These are phyloP conservation scores for Anguilla japonica DNA, from an alignment of 2,113 vertebrate species.

Conservation along the genomic window DNA sequence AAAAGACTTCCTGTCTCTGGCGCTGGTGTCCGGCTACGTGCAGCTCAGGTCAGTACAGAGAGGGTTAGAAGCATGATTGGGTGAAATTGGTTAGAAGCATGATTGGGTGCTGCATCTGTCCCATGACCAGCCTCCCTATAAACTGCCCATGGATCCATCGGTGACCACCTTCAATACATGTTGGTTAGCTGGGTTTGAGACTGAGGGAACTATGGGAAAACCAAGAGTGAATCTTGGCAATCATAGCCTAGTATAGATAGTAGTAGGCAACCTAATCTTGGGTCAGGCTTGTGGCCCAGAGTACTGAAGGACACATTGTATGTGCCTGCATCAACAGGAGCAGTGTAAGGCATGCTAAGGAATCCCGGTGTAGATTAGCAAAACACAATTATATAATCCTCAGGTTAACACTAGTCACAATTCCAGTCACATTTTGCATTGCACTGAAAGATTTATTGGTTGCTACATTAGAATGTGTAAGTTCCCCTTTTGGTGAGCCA, in stretches of 20 bases:
- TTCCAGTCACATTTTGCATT: not conserved
- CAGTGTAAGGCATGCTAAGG: not conserved
- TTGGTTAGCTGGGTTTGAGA: not conserved
- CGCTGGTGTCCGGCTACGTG: slow-evolving; percentile 77
- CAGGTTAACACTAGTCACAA: not conserved
- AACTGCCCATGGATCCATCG: not conserved
- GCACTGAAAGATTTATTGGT: not conserved
- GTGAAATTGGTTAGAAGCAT: slow-evolving; percentile 1
- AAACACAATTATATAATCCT: not conserved
- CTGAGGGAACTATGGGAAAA: not conserved
- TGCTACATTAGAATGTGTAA: not conserved
- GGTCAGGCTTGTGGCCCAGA: not conserved
- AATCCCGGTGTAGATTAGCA: not conserved
- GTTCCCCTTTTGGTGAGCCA: too few relatives aligned
- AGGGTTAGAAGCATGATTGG: slow-evolving; percentile 6
- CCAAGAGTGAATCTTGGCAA: not conserved
- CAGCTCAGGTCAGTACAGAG: slow-evolving; percentile 79
- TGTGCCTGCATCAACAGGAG: not conserved
- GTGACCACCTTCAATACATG: not conserved
- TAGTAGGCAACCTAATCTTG: not conserved
- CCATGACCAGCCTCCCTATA: not conserved
- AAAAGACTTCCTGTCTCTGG: slow-evolving; percentile 93
- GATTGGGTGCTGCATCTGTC: not conserved
- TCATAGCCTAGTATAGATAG: not conserved
- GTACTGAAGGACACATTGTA: not conserved